These are phyloP conservation scores for Lacerta bilineata DNA, from an alignment of 2,797 vertebrate species.

Conservation along the genomic window DNA sequence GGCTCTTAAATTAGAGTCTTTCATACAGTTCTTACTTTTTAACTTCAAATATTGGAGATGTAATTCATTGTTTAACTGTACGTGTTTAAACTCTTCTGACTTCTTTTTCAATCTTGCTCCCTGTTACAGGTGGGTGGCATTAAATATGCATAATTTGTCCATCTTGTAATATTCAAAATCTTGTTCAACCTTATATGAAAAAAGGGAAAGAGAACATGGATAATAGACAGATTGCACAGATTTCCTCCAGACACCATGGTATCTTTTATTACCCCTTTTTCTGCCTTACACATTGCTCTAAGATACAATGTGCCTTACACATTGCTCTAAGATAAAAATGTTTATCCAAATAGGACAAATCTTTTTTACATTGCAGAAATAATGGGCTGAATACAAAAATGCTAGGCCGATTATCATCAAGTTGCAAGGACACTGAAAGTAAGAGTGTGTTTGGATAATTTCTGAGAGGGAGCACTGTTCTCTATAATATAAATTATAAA, in stretches of 20 bases:
- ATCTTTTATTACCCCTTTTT: not conserved
- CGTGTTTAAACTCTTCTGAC: conserved; percentile 6
- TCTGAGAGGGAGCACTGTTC: not conserved
- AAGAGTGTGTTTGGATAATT: not conserved
- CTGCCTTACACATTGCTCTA: not conserved
- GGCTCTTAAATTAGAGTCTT: conserved; percentile 11
- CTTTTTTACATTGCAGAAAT: not conserved
- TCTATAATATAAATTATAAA: not conserved
- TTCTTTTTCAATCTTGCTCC: not conserved
- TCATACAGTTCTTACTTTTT: not conserved
- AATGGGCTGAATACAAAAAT: not conserved
- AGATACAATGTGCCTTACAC: not conserved
- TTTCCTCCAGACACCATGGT: not conserved
- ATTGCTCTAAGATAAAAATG: not conserved
- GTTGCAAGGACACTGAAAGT: not conserved
- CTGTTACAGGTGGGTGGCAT: not conserved
- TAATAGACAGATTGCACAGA: conserved; percentile 11
- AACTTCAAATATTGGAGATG: conserved; percentile 26
- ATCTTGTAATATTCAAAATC: conserved; percentile 14
- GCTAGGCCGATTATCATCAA: not conserved
- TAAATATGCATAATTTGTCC: conserved; percentile 9
- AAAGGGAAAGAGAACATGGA: not conserved
- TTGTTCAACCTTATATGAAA: conserved; percentile 7
- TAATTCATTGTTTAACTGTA: conserved; percentile 26
- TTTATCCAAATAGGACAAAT: not conserved